phyloP scores from a whole-genome alignment of 2,113 vertebrate genomes.

The Ceratotherium simum region DNA sequence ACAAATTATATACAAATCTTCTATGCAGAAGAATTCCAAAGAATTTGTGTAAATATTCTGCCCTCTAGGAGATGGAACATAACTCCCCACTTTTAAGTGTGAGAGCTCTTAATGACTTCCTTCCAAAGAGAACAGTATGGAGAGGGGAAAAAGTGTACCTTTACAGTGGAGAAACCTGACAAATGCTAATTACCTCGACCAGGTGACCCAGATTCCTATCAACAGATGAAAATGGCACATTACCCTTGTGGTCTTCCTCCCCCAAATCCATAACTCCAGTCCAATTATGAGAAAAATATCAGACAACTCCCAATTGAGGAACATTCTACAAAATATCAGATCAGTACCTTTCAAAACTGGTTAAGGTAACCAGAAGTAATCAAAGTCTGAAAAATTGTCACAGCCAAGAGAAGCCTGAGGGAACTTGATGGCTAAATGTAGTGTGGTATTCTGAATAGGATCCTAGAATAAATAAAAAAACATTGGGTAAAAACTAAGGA shows the following conservation, averaged over 20 bases:
- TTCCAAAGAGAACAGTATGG: not conserved
- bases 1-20: not conserved
- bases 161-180: not conserved
- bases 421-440: not conserved
- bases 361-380: not conserved
- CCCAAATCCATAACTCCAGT: not conserved
- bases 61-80: not conserved
- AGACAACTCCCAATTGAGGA: not conserved
- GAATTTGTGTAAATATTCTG: not conserved
- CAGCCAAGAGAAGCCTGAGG: not conserved
- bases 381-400: not conserved
- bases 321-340: not conserved
- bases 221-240: not conserved
- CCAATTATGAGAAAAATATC: not conserved
- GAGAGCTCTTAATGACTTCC: not conserved
- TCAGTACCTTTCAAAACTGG: not conserved
- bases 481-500: not conserved
- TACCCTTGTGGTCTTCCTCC: not conserved
- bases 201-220: not conserved
- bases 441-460: not conserved
- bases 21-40: not conserved
- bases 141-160: not conserved
- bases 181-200: not conserved
- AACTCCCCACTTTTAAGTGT: not conserved
- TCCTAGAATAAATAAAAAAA: not conserved